These are phyloP conservation scores for Sphaeramia orbicularis DNA, from an alignment of 2,797 vertebrate species.

Conservation along the genomic window DNA sequence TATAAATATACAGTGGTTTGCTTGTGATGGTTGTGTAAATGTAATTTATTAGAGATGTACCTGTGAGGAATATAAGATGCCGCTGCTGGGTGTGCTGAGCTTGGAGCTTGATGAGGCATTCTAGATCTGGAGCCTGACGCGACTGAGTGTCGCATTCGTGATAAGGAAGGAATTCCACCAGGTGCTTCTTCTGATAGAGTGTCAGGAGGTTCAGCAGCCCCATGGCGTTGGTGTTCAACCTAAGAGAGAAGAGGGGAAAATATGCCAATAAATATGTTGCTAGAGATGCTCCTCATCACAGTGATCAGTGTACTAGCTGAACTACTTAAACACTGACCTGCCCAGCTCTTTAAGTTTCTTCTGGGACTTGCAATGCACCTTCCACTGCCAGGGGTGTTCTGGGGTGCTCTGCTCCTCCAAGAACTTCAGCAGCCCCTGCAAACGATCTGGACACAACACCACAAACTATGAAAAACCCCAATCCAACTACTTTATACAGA, in stretches of 20 bases:
- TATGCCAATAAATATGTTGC: neutral
- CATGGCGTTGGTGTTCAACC: constrained; percentile 92
- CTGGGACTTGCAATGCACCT: constrained; percentile 98
- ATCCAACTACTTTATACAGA: neutral
- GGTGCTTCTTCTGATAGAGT: constrained; percentile 93
- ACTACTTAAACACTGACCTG: constrained; percentile 83
- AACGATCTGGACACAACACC: constrained; percentile 85
- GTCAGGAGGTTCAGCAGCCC: constrained; percentile 92
- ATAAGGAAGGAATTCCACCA: constrained; percentile 98
- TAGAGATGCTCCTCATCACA: neutral
- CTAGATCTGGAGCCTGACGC: constrained; percentile 94
- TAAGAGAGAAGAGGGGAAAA: constrained; percentile 58
- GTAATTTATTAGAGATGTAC: constrained; percentile 68
- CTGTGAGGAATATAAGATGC: constrained; percentile 95
- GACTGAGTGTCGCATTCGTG: constrained; percentile 94
- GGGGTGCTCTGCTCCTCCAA: constrained; percentile 92
- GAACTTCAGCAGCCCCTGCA: constrained; percentile 92
- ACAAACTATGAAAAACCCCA: neutral
- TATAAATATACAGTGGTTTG: neutral
- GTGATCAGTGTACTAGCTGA: neutral
- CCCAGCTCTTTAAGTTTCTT: constrained; percentile 97
- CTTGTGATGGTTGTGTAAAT: neutral
- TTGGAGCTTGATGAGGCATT: constrained; percentile 95
- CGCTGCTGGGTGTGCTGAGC: constrained; percentile 95
- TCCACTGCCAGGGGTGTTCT: constrained; percentile 97